A percentile compares a stretch with the other conserved stretches of the same genome.
phyloP scores from a whole-genome alignment of 2,888 invertebrate species.

The Lycocerus yunnanus region DNA sequence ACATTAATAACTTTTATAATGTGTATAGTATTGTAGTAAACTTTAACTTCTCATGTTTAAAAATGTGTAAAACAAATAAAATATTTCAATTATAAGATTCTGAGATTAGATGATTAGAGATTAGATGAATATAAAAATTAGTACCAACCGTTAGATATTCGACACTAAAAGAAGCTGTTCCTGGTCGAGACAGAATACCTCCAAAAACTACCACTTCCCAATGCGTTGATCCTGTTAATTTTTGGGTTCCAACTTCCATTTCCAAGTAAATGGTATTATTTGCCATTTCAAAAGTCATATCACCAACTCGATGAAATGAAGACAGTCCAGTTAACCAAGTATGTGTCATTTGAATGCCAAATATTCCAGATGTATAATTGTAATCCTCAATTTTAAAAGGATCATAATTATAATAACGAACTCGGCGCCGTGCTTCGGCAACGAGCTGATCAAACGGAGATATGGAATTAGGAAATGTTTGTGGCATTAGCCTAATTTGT shows the following conservation, averaged over 20 bases:
- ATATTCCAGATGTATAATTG: conserved; percentile 71
- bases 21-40: no score
- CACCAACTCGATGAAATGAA: conserved; percentile 81
- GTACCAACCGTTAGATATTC: conserved; percentile 69
- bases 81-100: no score
- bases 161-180: conserved; percentile 77
- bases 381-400: conserved; percentile 77
- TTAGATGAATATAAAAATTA: neutral
- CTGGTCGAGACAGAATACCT: conserved; percentile 70
- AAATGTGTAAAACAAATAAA: no score
- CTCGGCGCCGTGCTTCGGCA: conserved; percentile 72
- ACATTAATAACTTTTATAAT: no score
- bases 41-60: no score
- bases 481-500: conserved; percentile 71
- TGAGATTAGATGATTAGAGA: no score
- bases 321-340: conserved; percentile 81
- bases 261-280: conserved; percentile 71
- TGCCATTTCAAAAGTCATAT: conserved; percentile 72
- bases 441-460: conserved; percentile 85
- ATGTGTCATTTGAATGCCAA: conserved; percentile 70
- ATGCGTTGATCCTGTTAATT: conserved; percentile 74
- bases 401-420: conserved; percentile 69
- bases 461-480: conserved; percentile 82
- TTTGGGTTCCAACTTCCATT: conserved; percentile 79
- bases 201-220: conserved; percentile 77